Evolutionary conservation across 2,113 vertebrate genomes (phyloP), one percentile per base, ranked within the genome.

Genomic region (Chloropsis hardwickii): DNA sequence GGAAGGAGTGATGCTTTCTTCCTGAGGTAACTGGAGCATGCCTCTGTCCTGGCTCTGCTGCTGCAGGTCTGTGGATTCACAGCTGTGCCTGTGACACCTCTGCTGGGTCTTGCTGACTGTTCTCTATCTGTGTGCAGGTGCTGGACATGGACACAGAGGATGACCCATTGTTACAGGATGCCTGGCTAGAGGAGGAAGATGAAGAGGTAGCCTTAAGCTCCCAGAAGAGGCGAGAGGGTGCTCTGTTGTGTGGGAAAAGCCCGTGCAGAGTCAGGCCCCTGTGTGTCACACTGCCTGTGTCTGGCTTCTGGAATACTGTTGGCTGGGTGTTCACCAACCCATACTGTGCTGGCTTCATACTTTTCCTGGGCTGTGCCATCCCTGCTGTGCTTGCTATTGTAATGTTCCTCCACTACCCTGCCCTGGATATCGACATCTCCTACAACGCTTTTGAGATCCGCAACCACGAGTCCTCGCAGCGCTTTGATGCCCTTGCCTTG

Each of bases 401-500:
- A 94, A 99, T 99, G 99, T 99, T 99, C 94, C 97, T 99, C 71
- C 98, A 98, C 97, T 99, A 99, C 96, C 99, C 99, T 3, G 98
- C 99, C 8, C 97, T 99, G 98, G 99, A 99, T 87, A 99, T 99
- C 5, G 99, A 99, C 97, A 99, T 99, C 94, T 99, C 99, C 79
- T 99, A 99, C 98, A 99, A 99, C 3, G 99, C 99, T 65, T 99
- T 99, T 0, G 99, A 99, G 98, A 99, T 99, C 78, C 99, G 99
- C 93, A 99, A 99, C 97, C 99, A 99, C 21, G 98, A 99, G 94
- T 99, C 99, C 14, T 99, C 99, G 0, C 98, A 99, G 96, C 99
- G 98, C 73, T 99, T 99, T 1, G 99, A 99, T 0, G 99, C 99
- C 2, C 99, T 99, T 1, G 95, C 99, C 83, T 95, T 99, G 40